Conservation (phyloP, 1,140 invertebrate species). For the Apolygus lucorum region DNA sequence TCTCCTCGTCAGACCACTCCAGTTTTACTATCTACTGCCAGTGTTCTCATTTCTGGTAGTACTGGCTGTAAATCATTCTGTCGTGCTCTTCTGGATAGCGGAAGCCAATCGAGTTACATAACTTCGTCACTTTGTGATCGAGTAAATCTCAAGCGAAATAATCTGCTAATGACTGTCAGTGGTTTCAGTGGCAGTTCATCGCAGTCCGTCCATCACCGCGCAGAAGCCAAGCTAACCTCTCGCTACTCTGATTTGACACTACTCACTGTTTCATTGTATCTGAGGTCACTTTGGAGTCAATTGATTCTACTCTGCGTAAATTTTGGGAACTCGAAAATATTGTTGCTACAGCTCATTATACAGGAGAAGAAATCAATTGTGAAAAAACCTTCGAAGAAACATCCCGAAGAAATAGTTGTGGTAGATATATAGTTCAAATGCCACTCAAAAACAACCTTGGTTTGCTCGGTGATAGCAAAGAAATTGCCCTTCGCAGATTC, state of each 20-base stretch:
- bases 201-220: not conserved
- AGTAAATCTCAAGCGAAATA: not conserved
- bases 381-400: not conserved
- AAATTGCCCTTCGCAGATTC: conserved; percentile 11
- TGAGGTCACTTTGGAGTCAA: too few relatives aligned
- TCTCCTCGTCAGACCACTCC: not conserved
- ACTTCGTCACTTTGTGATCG: not conserved
- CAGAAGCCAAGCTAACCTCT: not conserved
- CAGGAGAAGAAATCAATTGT: not conserved
- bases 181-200: not conserved
- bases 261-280: not conserved
- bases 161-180: not conserved
- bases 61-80: not conserved
- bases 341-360: not conserved
- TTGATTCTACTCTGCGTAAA: too few relatives aligned
- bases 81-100: not conserved
- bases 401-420: not conserved
- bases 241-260: not conserved
- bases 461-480: not conserved
- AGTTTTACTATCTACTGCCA: not conserved
- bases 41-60: not conserved
- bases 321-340: too few relatives aligned
- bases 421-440: conserved; percentile 5
- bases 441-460: not conserved
- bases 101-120: not conserved